A percentile compares a stretch with the other conserved stretches of the same genome.
These are phyloP conservation scores for Scatophagus argus DNA, from an alignment of 2,113 vertebrate species.

Conservation along the genomic window DNA sequence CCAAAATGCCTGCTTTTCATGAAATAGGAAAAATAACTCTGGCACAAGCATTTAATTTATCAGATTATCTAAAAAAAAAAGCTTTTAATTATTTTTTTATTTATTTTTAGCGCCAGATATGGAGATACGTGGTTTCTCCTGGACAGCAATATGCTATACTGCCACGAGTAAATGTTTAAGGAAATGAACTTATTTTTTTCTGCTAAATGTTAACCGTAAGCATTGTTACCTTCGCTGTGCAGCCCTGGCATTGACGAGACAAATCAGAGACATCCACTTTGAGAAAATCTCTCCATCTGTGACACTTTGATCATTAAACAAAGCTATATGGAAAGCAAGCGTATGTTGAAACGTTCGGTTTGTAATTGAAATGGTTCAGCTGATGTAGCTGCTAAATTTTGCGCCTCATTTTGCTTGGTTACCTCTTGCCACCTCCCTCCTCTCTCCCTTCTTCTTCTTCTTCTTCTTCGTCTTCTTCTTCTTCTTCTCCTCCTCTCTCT, in stretches of 20 bases:
- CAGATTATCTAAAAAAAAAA: neutral
- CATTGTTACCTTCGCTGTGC: neutral
- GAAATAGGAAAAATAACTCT: neutral
- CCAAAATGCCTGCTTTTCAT: neutral
- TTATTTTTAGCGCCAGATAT: neutral
- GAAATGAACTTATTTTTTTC: neutral
- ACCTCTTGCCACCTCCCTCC: slow-evolving; percentile 9
- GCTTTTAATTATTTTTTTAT: too few species aligned
- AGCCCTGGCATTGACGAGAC: neutral
- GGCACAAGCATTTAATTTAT: neutral
- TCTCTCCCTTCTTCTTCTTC: neutral
- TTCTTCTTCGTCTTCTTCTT: neutral
- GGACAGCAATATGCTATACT: neutral
- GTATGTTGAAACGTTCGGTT: neutral
- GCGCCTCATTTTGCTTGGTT: neutral
- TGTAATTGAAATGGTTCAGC: neutral
- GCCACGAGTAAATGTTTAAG: neutral
- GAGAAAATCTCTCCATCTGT: neutral
- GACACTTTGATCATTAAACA: neutral
- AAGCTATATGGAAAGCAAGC: neutral
- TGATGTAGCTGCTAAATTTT: slow-evolving; percentile 6
- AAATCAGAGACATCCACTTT: neutral
- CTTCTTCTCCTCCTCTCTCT: neutral
- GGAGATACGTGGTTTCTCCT: neutral
- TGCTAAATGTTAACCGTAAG: neutral